Evolutionary conservation across 2,888 invertebrate species (phyloP), one percentile per base, ranked within the genome.

Genomic region (Cantharis flavilabris): DNA sequence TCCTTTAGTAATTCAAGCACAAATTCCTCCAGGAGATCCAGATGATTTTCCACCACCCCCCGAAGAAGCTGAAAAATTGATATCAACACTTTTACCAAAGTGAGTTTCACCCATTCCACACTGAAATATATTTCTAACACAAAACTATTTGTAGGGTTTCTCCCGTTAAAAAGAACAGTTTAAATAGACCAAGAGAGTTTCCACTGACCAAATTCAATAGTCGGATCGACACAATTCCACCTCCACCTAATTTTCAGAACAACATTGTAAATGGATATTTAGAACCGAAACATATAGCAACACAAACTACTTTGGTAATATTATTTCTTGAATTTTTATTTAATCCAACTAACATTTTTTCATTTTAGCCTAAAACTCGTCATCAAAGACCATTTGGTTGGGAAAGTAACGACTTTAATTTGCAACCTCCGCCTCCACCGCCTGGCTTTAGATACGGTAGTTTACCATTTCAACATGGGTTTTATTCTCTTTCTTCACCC

Each of bases 301-400:
- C 94, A 69, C 94, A 95, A 89, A 95, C 95, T 76, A 95, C 95
- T 84, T 91, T 95, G 90, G 95, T 95, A 89, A 91, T 9, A 18
- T 70, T 26, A 7, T 64, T 70, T 64, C 7, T 26, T 20, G 16
- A 49, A 65, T 33, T 9, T 71, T 33, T 33, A 26, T 18, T 10
- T 10, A 10, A 13, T 69, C 33, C 11, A 16, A 67, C 65, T 67
- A 67, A 67, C 10, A 23, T 75, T 77, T 72, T 33, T 49, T n/a
- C 2, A n/a, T 49, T 49, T 80, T 89, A 94, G 94, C 94, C 94
- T 33, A 94, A 94, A 90, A 94, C 94, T 62, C 91, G 92, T 83
- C 94, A 94, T 84, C 94, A 93, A 86, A 90, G 94, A 82, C 94
- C 94, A 7, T 94, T 92, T 84, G 94, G 94, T 26, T 94, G 94